Base-by-base conservation (phyloP, 2,888 invertebrate genomes). In the Acanthosoma haemorrhoidale region DNA sequence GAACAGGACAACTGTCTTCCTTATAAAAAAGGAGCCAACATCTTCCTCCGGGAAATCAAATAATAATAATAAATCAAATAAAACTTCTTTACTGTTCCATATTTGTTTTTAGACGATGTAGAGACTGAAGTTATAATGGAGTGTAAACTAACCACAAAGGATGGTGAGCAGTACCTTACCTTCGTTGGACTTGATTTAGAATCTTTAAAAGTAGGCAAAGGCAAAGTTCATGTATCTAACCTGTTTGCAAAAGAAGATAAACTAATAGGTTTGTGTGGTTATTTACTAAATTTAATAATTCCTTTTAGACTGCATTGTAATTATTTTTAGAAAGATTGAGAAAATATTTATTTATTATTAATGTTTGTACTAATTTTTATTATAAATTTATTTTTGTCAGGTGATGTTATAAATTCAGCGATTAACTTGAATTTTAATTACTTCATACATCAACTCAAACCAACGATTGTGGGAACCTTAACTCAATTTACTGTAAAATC, bases 361-460 rank as follows among this genome's bases (percentile, higher is more conserved):
- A 8, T 13, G 16, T 4, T 5, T 41, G 6, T 41, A 13, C 4
- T 13, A 13, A 41, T 41, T 4, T 41, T 41, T 41, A 41, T 15
- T 41, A 41, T 41, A 8, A 15, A 18, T 57, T 6, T 32, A 15
- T 41, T 15, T 59, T 39, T 73, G 66, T 8, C 73, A 75, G 75
- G 87, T 72, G 79, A 80, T 13, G 80, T 84, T n/a, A 79, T 85
- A 0, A 87, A 87, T 76, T 79, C 80, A 43, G 84, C 85, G 0
- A 83, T 88, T 59, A 85, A 87, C 76, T 82, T 84, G 75, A 88
- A 88, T 76, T 83, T 85, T 72, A 81, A 81, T 0, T 83, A 85
- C 39, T 84, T 88, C 76, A 77, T 86, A 8, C 79, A 79, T 32
- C 81, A 84, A 1, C 79, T 85, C 13, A 83, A 84, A 75, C 87